These are phyloP conservation scores for Netelia melanura DNA, from an alignment of 2,888 invertebrate genomes.

Conservation along the genomic window DNA sequence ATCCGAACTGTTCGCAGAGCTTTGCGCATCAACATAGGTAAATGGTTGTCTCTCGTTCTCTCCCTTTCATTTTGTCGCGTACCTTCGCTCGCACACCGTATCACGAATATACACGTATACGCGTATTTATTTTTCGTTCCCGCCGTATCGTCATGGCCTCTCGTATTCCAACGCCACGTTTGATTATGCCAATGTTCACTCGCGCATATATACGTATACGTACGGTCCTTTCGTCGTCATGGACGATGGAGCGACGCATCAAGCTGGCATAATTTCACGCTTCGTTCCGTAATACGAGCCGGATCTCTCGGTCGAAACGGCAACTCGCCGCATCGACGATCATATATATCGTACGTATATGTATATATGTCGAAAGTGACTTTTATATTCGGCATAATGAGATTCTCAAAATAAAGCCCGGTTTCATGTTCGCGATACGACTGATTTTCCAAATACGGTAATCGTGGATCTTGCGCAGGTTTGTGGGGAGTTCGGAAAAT, in stretches of 20 bases:
- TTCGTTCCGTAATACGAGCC: constrained; percentile 60
- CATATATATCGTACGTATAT: constrained; percentile 3
- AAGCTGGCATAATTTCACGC: constrained; percentile 80
- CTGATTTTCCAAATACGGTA: background rate
- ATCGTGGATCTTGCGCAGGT: background rate
- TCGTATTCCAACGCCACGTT: constrained; percentile 19
- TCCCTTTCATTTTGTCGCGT: background rate
- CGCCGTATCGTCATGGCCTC: background rate
- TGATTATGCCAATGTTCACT: constrained; percentile 52
- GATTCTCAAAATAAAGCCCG: constrained; percentile 18
- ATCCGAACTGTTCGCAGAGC: constrained; percentile 74
- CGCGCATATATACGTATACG: constrained; percentile 1
- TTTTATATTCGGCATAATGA: constrained; percentile 18
- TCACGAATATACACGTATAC: background rate
- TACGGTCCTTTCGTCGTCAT: constrained; percentile 72
- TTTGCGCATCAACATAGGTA: constrained; percentile 5
- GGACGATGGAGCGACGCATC: constrained; percentile 72
- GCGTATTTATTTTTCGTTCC: background rate
- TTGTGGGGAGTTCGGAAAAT: background rate
- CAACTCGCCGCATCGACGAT: constrained; percentile 33
- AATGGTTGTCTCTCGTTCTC: background rate
- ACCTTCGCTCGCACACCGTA: background rate
- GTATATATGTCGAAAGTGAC: background rate
- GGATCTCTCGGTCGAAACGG: constrained; percentile 30
- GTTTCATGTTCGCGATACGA: background rate